A percentile compares a stretch with the other conserved stretches of the same genome.
phyloP scores from a whole-genome alignment of 2,888 invertebrate species.

The Ichneumon xanthorius region DNA sequence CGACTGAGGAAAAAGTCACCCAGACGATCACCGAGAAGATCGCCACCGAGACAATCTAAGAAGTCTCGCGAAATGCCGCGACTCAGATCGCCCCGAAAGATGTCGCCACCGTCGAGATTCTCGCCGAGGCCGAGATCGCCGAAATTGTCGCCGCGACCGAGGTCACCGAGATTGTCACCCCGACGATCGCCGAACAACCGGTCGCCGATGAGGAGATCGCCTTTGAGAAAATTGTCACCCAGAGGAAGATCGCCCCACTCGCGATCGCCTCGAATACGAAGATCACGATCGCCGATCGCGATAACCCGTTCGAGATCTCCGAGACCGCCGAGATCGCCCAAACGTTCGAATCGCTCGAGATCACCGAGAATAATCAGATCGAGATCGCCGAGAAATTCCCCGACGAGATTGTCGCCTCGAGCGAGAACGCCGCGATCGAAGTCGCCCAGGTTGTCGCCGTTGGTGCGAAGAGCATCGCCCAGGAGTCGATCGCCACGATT shows the following conservation, averaged over 20 bases:
- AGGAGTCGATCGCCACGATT: conserved; percentile 74
- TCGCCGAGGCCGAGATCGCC: conserved; percentile 78
- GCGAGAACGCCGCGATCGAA: conserved; percentile 55
- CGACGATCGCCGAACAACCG: conserved; percentile 76
- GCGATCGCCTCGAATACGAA: conserved; percentile 76
- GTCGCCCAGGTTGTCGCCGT: conserved; percentile 68
- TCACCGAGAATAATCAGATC: conserved; percentile 50
- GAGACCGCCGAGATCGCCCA: conserved; percentile 71
- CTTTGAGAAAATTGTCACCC: conserved; percentile 73
- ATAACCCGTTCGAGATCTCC: conserved; percentile 71
- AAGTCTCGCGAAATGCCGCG: conserved; percentile 69
- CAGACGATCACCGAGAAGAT: conserved; percentile 66
- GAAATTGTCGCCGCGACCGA: conserved; percentile 77
- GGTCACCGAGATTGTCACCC: conserved; percentile 80
- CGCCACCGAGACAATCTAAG: conserved; percentile 64
- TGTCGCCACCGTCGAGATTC: conserved; percentile 69
- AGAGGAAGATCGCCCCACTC: conserved; percentile 72
- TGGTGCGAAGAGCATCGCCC: conserved; percentile 54
- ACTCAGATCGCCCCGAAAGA: conserved; percentile 62
- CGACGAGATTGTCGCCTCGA: conserved; percentile 71
- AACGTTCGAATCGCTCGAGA: conserved; percentile 64
- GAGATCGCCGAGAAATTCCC: conserved; percentile 75
- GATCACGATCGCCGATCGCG: conserved; percentile 74
- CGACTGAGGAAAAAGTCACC: conserved; percentile 74
- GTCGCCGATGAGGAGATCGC: conserved; percentile 71